Conservation (phyloP, 2,797 vertebrate species). For the Sylvilagus floridanus region DNA sequence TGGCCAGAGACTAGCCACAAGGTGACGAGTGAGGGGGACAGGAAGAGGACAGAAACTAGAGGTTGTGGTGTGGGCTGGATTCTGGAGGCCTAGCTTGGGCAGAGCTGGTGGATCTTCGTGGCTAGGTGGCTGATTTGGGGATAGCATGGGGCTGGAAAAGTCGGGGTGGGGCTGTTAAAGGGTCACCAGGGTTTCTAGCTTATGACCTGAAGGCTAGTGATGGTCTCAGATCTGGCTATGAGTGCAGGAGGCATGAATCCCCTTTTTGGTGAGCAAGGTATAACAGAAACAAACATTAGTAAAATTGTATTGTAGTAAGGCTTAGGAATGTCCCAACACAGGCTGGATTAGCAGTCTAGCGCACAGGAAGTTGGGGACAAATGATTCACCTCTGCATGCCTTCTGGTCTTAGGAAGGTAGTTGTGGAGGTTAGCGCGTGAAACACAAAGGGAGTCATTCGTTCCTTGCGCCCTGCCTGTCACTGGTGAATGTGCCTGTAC, state of each 20-base stretch:
- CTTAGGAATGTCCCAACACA: background rate
- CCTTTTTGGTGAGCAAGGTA: background rate
- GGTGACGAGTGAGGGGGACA: background rate
- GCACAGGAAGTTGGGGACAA: slow-evolving; percentile 1
- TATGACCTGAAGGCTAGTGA: background rate
- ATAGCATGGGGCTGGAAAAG: background rate
- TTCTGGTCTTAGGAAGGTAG: background rate
- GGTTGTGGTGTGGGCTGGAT: background rate
- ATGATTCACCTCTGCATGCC: background rate
- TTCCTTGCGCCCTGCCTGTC: background rate
- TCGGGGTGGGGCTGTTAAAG: background rate
- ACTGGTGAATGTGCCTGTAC: background rate
- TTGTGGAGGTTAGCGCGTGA: background rate
- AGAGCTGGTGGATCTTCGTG: background rate
- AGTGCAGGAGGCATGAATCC: background rate
- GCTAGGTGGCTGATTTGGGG: background rate
- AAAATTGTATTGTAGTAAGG: background rate
- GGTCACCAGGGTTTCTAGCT: slow-evolving; percentile 3
- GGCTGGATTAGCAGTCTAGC: background rate
- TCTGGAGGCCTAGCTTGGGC: background rate
- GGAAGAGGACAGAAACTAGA: background rate
- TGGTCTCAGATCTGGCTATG: background rate
- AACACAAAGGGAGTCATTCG: background rate
- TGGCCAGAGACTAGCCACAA: background rate
- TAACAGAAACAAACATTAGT: background rate